phyloP scores from a whole-genome alignment of 30 jellyfish, hydroid and myxozoan species.

The Turritopsis rubra region DNA sequence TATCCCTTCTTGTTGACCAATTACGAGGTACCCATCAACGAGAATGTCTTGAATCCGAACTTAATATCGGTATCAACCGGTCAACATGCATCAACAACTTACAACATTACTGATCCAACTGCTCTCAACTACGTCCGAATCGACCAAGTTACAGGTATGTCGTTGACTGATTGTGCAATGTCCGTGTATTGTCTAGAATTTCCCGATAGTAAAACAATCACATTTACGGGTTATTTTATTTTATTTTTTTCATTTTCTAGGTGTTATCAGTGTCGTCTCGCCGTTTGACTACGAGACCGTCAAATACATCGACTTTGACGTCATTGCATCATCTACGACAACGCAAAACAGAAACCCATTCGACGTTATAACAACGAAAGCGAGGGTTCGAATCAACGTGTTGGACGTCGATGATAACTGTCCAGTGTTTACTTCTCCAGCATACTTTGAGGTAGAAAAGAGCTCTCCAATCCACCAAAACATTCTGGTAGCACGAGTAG shows the following conservation, averaged over 20 bases:
- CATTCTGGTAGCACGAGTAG: conserved; percentile 39
- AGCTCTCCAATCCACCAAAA: conserved; percentile 21
- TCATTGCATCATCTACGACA: not conserved
- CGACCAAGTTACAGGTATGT: conserved; percentile 14
- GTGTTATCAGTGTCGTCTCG: not conserved
- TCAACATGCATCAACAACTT: not conserved
- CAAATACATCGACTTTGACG: conserved; percentile 3
- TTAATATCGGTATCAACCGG: conserved; percentile 11
- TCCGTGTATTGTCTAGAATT: too few relatives aligned
- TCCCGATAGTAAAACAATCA: too few relatives aligned
- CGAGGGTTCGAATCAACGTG: conserved; percentile 11
- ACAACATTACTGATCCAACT: not conserved
- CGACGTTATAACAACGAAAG: conserved; percentile 12
- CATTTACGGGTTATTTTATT: not conserved
- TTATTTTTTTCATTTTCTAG: not conserved
- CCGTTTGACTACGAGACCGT: conserved; percentile 15
- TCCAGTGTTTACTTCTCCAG: not conserved
- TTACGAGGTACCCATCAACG: not conserved
- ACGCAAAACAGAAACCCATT: not conserved
- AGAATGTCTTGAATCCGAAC: not conserved
- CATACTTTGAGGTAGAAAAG: not conserved
- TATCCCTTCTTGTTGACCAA: not conserved
- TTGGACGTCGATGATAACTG: conserved; percentile 36
- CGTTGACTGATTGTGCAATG: too few relatives aligned
- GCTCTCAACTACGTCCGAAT: conserved; percentile 11